Evolutionary conservation across 2,797 vertebrate genomes (phyloP).

Genomic region (Peromyscus attwateri): DNA sequence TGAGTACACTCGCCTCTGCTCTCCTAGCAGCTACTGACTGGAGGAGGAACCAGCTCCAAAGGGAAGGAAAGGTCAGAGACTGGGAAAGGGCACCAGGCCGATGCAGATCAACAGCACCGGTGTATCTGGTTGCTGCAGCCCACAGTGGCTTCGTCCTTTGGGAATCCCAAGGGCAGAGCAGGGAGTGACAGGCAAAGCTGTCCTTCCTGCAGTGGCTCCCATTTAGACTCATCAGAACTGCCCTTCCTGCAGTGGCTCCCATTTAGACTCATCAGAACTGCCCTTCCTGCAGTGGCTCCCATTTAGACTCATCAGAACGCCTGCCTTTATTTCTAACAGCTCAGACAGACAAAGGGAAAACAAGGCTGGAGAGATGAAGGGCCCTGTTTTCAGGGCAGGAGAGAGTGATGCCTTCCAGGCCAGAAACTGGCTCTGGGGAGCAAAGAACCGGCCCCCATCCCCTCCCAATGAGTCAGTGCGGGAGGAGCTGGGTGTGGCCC

Average conservation of each 20-base stretch:
- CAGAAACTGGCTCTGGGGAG: conserved; percentile 58
- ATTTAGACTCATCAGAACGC: not conserved
- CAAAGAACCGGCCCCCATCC: not conserved
- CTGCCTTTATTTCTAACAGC: conserved; percentile 49
- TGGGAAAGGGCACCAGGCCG: not conserved
- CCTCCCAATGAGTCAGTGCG: conserved; percentile 77
- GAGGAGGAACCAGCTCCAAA: not conserved
- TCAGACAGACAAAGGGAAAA: conserved; percentile 25
- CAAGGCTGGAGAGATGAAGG: not conserved
- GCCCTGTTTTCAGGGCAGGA: not conserved
- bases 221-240: too few species aligned
- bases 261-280: too few species aligned
- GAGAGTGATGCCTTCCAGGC: conserved; percentile 54
- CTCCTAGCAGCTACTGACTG: not conserved
- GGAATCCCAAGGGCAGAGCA: conserved; percentile 16
- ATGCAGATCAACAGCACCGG: not conserved
- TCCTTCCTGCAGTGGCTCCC: not conserved
- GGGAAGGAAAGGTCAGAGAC: not conserved
- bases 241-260: too few species aligned
- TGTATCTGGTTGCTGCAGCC: not conserved
- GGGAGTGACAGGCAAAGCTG: conserved; percentile 21
- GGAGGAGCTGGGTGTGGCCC: conserved; percentile 12
- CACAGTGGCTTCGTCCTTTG: conserved; percentile 27
- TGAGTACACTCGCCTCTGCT: not conserved
- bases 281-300: not conserved